phyloP scores from a whole-genome alignment of 2,888 invertebrate species.

The Fragum whitleyi region DNA sequence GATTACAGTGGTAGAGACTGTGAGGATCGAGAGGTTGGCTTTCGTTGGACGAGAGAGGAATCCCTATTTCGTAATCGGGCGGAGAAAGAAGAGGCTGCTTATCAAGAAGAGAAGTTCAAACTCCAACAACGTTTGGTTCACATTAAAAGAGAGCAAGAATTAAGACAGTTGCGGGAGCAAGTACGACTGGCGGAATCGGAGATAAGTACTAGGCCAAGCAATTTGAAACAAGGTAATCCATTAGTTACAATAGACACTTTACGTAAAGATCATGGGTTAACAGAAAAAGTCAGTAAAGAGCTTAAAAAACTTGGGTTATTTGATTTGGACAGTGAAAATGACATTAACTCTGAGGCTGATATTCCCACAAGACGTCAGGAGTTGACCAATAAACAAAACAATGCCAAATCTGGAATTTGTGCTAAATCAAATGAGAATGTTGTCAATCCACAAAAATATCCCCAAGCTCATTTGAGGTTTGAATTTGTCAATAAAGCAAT shows the following conservation, averaged over 20 bases:
- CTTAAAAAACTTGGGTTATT: not conserved
- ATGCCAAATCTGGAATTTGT: not conserved
- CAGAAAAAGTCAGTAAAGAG: not conserved
- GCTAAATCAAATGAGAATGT: not conserved
- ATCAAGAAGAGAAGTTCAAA: too few species aligned
- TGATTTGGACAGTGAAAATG: not conserved
- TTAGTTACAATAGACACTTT: not conserved
- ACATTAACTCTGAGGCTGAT: not conserved
- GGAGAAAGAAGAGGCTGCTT: too few species aligned
- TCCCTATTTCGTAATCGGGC: too few species aligned
- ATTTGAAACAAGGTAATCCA: too few species aligned
- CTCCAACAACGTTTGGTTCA: too few species aligned
- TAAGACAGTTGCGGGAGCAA: too few species aligned
- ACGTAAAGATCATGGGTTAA: not conserved
- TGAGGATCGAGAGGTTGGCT: too few species aligned
- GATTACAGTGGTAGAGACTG: too few species aligned
- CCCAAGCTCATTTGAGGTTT: not conserved
- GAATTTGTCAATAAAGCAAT: not conserved
- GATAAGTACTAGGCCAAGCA: too few species aligned
- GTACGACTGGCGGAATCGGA: too few species aligned
- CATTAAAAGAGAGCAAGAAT: too few species aligned
- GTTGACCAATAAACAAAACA: not conserved
- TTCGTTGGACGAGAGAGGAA: too few species aligned
- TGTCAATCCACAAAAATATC: not conserved
- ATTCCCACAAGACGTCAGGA: not conserved